A percentile compares a stretch with the other conserved stretches of the same genome.
Conservation (phyloP, 2,888 invertebrate genomes). For the Lasius platythorax region DNA sequence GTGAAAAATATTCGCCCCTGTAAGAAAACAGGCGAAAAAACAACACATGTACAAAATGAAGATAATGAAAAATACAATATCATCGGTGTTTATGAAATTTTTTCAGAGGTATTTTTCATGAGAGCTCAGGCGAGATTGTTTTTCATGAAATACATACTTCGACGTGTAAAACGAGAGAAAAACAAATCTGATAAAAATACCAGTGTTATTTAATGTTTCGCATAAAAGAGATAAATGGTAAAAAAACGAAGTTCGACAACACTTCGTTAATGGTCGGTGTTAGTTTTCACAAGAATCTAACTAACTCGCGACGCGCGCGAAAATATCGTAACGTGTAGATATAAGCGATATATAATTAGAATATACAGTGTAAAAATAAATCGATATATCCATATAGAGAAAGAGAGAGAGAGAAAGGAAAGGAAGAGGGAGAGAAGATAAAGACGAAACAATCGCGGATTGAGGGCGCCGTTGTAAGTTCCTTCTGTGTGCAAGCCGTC, state of each 20-base stretch:
- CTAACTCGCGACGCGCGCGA: constrained; percentile 2
- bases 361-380: constrained; percentile 37
- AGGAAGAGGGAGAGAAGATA: background rate
- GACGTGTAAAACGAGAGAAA: background rate
- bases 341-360: constrained; percentile 13
- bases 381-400: background rate
- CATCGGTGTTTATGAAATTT: background rate
- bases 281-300: constrained; percentile 12
- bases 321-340: background rate
- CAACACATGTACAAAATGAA: background rate
- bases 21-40: background rate
- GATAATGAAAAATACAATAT: background rate
- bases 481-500: constrained; percentile 69
- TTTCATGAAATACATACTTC: constrained; percentile 15
- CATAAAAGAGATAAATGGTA: background rate
- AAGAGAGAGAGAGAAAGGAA: background rate
- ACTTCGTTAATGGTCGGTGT: constrained; percentile 21
- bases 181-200: constrained; percentile 29
- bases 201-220: constrained; percentile 1
- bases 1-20: background rate
- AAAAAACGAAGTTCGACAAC: constrained; percentile 10
- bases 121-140: constrained; percentile 18
- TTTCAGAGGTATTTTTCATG: background rate
- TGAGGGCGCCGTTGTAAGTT: constrained; percentile 59
- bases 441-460: background rate